Percentiles rank a stretch among this genome's conserved stretches.
Evolutionary conservation across 2,113 vertebrate species (phyloP).

Genomic region (Neoarius graeffei): DNA sequence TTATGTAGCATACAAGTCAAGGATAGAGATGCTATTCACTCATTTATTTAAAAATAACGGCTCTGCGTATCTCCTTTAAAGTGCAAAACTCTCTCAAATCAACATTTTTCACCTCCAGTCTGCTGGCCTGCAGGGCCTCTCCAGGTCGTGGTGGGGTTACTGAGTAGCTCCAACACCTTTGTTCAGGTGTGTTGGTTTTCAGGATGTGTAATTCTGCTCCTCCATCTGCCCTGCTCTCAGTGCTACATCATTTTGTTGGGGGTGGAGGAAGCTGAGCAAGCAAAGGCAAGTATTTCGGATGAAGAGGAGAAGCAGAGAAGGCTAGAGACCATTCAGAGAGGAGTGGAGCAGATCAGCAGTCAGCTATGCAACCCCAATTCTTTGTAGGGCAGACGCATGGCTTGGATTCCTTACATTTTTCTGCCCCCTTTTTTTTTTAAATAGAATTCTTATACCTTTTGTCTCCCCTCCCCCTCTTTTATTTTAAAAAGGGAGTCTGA

Average conservation of each 20-base stretch:
- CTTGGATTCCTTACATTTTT: neutral
- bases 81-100: too few relatives aligned
- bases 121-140: neutral
- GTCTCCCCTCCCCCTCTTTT: neutral
- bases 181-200: neutral
- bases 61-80: too few relatives aligned
- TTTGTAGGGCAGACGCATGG: conserved; percentile 56
- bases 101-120: neutral
- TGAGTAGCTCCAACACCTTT: neutral
- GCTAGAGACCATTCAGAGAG: conserved; percentile 70
- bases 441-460: neutral
- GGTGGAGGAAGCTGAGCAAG: conserved; percentile 78
- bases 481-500: conserved; percentile 72
- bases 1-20: too few relatives aligned
- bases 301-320: conserved; percentile 66
- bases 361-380: conserved; percentile 66
- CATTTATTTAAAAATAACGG: too few relatives aligned
- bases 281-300: conserved; percentile 60
- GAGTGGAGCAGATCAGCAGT: conserved; percentile 78
- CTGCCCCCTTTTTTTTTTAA: neutral
- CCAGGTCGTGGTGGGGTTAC: neutral
- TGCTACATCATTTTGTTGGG: conserved; percentile 83
- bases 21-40: too few relatives aligned
- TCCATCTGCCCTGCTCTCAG: conserved; percentile 61
- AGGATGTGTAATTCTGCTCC: neutral